Evolutionary conservation across 2,797 vertebrate species (phyloP), one percentile per base, ranked within the genome.

Genomic region (Threskiornis aethiopicus): DNA sequence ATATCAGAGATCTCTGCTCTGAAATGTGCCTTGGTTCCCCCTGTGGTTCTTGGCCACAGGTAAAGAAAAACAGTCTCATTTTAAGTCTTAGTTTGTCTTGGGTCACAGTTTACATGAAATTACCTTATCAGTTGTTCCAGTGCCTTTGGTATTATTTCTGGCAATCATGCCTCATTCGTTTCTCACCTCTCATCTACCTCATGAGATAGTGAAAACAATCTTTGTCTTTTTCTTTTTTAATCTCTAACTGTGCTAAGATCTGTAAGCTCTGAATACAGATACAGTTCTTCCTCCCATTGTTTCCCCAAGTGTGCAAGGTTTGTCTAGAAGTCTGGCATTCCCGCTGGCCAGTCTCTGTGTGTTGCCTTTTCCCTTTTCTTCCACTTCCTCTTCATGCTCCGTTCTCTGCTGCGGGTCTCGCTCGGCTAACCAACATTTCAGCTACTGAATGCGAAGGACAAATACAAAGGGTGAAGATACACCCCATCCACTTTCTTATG

Each of bases 11-110:
- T 51, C 51, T 33, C 33, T 69, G n/a, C 21, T 90, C 49, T 9
- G 13, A 95, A 96, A 90, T 39, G 33, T 88, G 46, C 41, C 90
- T 86, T 93, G 24, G 16, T 93, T 90, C n/a, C 37, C 64, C 16
- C 64, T 77, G 47, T 90, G 57, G 22, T 93, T 93, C 52, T 87
- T 95, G 58, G 81, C 62, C 58, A 79, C 6, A 51, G 89, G 79
- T 80, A 71, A 90, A 89, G 64, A 79, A 96, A 93, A 96, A 18
- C 14, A 89, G 19, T 37, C 62, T 82, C 11, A 41, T 93, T 94
- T 93, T 79, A 92, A 87, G 35, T n/a, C 71, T 84, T 73, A 49
- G 44, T 92, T 93, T 96, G 26, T 84, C 33, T 94, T 94, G 70
- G 70, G 51, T 55, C 19, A 73, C 17, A 59, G 22, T 79, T 90